These are phyloP conservation scores for Drosophila prolongata DNA, from an alignment of 2,888 invertebrate genomes.

Conservation along the genomic window DNA sequence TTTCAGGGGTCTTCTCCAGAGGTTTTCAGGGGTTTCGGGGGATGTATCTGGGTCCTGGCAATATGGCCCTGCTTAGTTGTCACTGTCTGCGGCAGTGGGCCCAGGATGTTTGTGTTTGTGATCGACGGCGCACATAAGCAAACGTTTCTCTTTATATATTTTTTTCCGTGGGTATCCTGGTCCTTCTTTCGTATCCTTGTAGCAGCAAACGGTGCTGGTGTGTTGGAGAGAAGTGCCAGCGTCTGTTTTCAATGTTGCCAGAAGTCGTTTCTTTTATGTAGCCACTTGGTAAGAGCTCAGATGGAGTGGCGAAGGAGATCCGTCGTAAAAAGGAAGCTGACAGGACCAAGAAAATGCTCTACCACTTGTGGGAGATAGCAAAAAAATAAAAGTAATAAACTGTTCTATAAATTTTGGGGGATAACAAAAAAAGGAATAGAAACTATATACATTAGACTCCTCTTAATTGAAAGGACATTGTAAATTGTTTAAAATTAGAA, in stretches of 20 bases:
- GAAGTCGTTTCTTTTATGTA: slow-evolving; percentile 74
- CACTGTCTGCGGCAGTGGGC: slow-evolving; percentile 54
- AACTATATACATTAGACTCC: too few species aligned
- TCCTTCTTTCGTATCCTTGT: slow-evolving; percentile 64
- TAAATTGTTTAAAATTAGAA: too few species aligned
- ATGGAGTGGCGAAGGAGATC: slow-evolving; percentile 22
- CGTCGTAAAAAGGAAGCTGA: neutral
- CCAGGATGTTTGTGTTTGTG: slow-evolving; percentile 60
- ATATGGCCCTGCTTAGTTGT: slow-evolving; percentile 77
- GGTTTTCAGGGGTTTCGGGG: neutral
- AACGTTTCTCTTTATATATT: slow-evolving; percentile 22
- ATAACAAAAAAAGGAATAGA: too few species aligned
- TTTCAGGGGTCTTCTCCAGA: neutral
- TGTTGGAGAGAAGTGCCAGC: slow-evolving; percentile 68
- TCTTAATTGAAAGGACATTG: too few species aligned
- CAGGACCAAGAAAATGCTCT: slow-evolving; percentile 31
- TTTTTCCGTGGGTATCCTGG: slow-evolving; percentile 35
- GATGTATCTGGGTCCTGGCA: slow-evolving; percentile 48
- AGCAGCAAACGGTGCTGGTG: slow-evolving; percentile 62
- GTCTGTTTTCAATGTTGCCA: slow-evolving; percentile 81
- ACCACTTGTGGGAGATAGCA: neutral
- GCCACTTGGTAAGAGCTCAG: slow-evolving; percentile 58
- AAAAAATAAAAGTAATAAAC: too few species aligned
- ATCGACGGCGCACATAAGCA: slow-evolving; percentile 76
- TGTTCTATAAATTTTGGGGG: too few species aligned